Evolutionary conservation across 35 echinoderm and acorn worm species (phyloP).

Genomic region (Apostichopus japonicus): DNA sequence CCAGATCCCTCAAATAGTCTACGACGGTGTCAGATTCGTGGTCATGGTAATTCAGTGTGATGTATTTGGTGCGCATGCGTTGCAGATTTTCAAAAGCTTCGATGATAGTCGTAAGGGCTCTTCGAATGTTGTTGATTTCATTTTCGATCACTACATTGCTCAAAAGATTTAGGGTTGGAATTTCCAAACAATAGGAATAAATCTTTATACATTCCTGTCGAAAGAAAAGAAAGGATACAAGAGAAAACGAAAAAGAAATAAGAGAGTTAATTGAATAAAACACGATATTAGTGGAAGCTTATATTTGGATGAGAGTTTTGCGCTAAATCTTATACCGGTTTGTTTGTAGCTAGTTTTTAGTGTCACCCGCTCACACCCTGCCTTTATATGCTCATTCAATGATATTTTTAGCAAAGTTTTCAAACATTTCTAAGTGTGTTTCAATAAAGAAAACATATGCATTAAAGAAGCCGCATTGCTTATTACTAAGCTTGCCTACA

Average conservation of each 20-base stretch:
- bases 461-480: no score
- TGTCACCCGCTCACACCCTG: no score
- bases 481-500: no score
- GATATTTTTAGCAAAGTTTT: no score
- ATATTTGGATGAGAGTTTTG: no score
- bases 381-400: no score
- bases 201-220: slow-evolving; percentile 25
- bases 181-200: slow-evolving; percentile 9
- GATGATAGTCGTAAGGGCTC: neutral
- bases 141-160: neutral
- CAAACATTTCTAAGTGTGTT: no score
- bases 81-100: slow-evolving; percentile 35
- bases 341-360: no score
- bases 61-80: slow-evolving; percentile 29
- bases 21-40: neutral
- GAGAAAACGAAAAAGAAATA: neutral
- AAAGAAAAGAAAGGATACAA: neutral
- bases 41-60: slow-evolving; percentile 39
- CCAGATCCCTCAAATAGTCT: slow-evolving; percentile 2
- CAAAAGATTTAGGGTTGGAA: slow-evolving; percentile 1
- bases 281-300: no score
- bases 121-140: slow-evolving; percentile 29
- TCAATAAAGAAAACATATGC: no score
- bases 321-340: no score
- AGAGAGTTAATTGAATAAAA: neutral